Base-by-base conservation (phyloP, 2,113 vertebrate species). In the Megaleporinus macrocephalus region DNA sequence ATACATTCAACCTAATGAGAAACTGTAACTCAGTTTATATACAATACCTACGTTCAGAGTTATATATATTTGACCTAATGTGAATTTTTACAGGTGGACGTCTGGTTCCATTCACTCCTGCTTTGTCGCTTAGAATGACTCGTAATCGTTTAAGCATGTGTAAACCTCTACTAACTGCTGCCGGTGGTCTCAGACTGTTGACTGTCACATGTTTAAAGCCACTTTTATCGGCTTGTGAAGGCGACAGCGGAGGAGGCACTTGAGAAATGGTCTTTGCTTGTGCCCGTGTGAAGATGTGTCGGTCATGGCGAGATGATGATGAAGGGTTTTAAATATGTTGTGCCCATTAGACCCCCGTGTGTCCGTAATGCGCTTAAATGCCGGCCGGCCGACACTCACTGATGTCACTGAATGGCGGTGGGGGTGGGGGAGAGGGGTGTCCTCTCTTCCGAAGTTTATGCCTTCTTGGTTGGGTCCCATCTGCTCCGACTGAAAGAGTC, bases 341-440 rank as follows among this genome's bases (percentile, higher is more conserved):
- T 47, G 72, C 73, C 55, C 73, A 72, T 81, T 81, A 80, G 83
- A 44, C 68, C 78, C 57, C 75, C 33, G 24, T 80, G 73, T 79
- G 63, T 72, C 73, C 61, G 65, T 84, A 81, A 84, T 62, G 83
- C 44, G 83, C 78, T 81, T 81, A 84, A 80, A 84, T 69, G 73
- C 70, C 76, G 78, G 73, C 79, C 6, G n/a, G 73, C 24, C 29
- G 36, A 71, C 44, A 63, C 36, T 69, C 70, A 78, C 24, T 20
- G 79, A 53, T 47, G 18, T 49, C 49, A 15, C 29, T 82, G 76
- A 85, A 82, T 44, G 41, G 80, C 20, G 7, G 53, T 7, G 18
- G 53, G 1, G 53, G 53, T 18, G 18, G 5, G 51, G 51, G 16
- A 16, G 51, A 14, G 47, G 47, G 59, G 61, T 57, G 59, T 14